Evolutionary conservation across 2,797 vertebrate genomes (phyloP).

Genomic region (Micrastur ruficollis): DNA sequence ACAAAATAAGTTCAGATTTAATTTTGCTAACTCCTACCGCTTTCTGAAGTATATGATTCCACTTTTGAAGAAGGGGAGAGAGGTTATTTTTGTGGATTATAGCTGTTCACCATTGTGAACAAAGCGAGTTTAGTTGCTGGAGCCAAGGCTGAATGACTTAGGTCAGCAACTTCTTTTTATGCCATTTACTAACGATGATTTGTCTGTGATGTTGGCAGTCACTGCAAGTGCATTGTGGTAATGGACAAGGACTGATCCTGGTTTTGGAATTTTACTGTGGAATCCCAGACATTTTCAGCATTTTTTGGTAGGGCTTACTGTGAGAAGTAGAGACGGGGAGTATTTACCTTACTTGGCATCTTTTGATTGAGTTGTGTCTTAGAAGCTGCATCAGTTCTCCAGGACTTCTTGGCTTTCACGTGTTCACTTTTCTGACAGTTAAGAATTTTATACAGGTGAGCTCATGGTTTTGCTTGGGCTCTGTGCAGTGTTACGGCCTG

Average conservation of each 20-base stretch:
- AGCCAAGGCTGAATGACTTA: not conserved
- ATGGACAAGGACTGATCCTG: not conserved
- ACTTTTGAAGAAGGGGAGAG: not conserved
- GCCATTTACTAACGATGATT: not conserved
- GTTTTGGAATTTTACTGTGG: not conserved
- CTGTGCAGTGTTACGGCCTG: conserved; percentile 55
- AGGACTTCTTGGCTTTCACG: not conserved
- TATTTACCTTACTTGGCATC: not conserved
- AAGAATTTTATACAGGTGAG: rapidly evolving
- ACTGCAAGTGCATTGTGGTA: not conserved
- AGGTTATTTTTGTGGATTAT: not conserved
- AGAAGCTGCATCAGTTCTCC: not conserved
- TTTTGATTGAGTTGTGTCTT: not conserved
- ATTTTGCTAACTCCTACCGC: not conserved
- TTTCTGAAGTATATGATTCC: not conserved
- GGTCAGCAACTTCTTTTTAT: not conserved
- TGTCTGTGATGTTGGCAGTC: not conserved
- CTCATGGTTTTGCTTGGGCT: not conserved
- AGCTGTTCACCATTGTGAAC: not conserved
- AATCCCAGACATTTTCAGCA: not conserved
- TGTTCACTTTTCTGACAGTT: not conserved
- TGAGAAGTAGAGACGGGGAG: not conserved
- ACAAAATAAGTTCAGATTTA: not conserved
- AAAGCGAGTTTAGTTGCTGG: not conserved
- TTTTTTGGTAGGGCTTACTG: not conserved